These are phyloP conservation scores for Drosophila sordidula DNA, from an alignment of 2,888 invertebrate species.

Conservation along the genomic window DNA sequence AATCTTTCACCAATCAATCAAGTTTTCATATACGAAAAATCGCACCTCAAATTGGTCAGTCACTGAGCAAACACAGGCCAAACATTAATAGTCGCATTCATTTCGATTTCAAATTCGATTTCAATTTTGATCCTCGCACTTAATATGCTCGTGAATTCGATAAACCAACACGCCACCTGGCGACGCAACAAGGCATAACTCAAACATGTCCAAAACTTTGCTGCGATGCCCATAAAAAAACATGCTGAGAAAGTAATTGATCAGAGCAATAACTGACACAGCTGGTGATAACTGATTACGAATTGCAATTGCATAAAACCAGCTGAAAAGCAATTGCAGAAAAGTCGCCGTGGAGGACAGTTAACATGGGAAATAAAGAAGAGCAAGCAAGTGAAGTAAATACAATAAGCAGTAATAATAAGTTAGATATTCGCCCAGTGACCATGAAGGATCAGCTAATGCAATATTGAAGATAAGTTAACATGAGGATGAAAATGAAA, in stretches of 20 bases:
- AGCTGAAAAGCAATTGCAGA: not conserved
- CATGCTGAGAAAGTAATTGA: conserved; percentile 13
- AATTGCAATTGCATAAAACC: not conserved
- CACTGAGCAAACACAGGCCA: not conserved
- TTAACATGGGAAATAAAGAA: too few species aligned
- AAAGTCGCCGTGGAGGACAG: conserved; percentile 8
- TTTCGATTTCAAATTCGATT: conserved; percentile 15
- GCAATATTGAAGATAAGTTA: too few species aligned
- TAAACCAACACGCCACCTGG: conserved; percentile 38
- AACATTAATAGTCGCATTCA: conserved; percentile 5
- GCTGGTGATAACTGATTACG: conserved; percentile 2
- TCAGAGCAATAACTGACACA: conserved; percentile 3
- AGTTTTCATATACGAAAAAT: conserved; percentile 35
- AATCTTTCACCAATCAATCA: conserved; percentile 76
- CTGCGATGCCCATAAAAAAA: not conserved
- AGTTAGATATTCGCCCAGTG: too few species aligned
- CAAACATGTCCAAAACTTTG: not conserved
- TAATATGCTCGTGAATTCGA: conserved; percentile 5
- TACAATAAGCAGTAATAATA: too few species aligned
- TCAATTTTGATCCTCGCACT: not conserved
- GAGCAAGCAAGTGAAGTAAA: too few species aligned
- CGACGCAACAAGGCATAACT: conserved; percentile 44
- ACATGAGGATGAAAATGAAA: too few species aligned
- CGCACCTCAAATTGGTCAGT: conserved; percentile 25
- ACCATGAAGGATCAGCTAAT: too few species aligned